Evolutionary conservation across 1,140 invertebrate genomes (phyloP).

Genomic region (Drosophila sulfurigaster): DNA sequence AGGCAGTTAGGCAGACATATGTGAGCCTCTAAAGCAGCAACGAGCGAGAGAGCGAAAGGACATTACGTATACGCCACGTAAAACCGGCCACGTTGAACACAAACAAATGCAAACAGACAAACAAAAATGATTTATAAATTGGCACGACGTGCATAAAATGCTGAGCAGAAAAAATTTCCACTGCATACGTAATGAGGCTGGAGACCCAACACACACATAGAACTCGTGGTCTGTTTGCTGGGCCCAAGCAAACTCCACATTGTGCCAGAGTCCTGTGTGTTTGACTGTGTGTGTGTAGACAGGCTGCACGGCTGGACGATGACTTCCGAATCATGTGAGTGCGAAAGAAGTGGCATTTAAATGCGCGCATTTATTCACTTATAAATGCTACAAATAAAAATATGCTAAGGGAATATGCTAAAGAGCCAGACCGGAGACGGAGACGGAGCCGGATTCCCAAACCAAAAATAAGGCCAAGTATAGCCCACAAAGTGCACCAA

Average conservation of each 20-base stretch:
- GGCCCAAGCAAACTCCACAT: constrained; percentile 17
- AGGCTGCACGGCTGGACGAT: constrained; percentile 47
- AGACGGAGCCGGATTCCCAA: constrained; percentile 12
- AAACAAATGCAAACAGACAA: constrained; percentile 81
- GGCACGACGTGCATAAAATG: constrained; percentile 82
- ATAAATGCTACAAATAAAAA: constrained; percentile 83
- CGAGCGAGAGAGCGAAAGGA: constrained; percentile 53
- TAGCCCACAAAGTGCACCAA: constrained; percentile 53
- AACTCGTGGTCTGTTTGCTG: constrained; percentile 4
- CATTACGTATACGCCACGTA: constrained; percentile 77
- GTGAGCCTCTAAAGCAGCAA: constrained; percentile 12
- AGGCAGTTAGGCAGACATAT: constrained; percentile 29
- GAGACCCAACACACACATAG: constrained; percentile 36
- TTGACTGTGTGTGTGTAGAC: constrained; percentile 1
- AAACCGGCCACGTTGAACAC: constrained; percentile 63
- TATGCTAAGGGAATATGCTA: constrained; percentile 79
- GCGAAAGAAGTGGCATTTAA: constrained; percentile 77
- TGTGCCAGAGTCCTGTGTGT: constrained; percentile 9
- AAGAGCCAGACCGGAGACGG: constrained; percentile 60
- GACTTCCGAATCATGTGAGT: constrained; percentile 57
- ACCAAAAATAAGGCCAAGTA: constrained; percentile 63
- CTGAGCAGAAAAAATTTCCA: constrained; percentile 78
- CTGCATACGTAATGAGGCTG: constrained; percentile 79
- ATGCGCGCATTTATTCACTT: constrained; percentile 82
- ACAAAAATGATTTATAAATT: constrained; percentile 84